Evolutionary conservation across 2,797 vertebrate species (phyloP).

Genomic region (Pteropus rufus): DNA sequence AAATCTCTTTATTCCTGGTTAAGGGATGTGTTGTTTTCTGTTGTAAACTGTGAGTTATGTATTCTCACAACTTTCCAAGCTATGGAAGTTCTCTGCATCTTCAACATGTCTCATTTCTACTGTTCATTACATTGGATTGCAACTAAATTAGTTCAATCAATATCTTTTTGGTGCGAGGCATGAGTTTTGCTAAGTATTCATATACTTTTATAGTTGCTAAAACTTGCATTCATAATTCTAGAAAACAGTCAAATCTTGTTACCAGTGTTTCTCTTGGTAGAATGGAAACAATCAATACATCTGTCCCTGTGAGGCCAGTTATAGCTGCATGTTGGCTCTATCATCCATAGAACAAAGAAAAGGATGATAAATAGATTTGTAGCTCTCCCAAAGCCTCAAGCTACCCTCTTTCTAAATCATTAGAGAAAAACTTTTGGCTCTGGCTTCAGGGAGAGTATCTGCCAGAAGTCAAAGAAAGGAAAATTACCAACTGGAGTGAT

Average conservation of each 20-base stretch:
- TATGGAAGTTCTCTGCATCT: neutral
- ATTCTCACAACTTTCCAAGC: neutral
- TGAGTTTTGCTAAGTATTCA: constrained; percentile 3
- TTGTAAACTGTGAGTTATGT: neutral
- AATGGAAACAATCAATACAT: constrained; percentile 41
- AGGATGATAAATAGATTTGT: constrained; percentile 60
- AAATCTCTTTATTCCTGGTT: neutral
- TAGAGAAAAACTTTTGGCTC: constrained; percentile 49
- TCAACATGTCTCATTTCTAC: neutral
- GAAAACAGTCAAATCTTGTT: constrained; percentile 34
- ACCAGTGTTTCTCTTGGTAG: constrained; percentile 22
- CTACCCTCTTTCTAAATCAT: constrained; percentile 32
- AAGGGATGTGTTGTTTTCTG: neutral
- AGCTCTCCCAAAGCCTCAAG: constrained; percentile 34
- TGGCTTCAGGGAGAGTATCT: constrained; percentile 12
- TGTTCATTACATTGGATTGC: neutral
- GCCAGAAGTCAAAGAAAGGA: constrained; percentile 51
- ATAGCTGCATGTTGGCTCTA: constrained; percentile 35
- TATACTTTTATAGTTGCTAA: constrained; percentile 42
- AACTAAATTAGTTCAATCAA: constrained; percentile 4
- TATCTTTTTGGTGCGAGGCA: constrained; percentile 23
- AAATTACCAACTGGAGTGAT: constrained; percentile 47
- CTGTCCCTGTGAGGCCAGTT: constrained; percentile 15
- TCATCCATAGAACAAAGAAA: constrained; percentile 40
- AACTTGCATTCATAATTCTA: constrained; percentile 36